phyloP scores from a whole-genome alignment of 2,888 invertebrate species.

The Andrena dorsata region DNA sequence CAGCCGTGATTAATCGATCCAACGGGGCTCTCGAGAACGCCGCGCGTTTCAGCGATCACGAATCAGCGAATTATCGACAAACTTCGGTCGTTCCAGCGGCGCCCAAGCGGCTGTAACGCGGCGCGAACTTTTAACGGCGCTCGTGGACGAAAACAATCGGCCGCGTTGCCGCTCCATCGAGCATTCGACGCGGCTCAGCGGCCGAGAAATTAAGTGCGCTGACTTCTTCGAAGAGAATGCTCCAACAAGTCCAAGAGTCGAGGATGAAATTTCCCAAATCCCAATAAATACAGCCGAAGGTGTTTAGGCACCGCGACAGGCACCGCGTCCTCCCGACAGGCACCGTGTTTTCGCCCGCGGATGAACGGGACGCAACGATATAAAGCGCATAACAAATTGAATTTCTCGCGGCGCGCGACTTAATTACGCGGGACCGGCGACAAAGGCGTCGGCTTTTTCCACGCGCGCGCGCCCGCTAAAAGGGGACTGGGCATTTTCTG shows the following conservation, averaged over 20 bases:
- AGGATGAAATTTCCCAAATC: not conserved
- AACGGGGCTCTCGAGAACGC: not conserved
- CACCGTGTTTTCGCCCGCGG: not conserved
- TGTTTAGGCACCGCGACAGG: not conserved
- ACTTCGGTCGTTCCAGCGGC: slow-evolving; percentile 4
- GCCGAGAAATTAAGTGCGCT: not conserved
- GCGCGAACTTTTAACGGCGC: not conserved
- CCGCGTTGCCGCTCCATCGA: not conserved
- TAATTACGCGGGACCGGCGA: slow-evolving; percentile 23
- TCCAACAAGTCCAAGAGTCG: not conserved
- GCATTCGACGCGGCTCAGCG: not conserved
- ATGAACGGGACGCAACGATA: not conserved
- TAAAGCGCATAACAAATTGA: not conserved
- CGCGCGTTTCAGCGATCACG: not conserved
- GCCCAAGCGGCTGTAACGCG: slow-evolving; percentile 5
- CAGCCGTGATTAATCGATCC: slow-evolving; percentile 14
- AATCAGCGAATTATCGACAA: slow-evolving; percentile 3
- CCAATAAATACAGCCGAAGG: not conserved
- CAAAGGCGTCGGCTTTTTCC: slow-evolving; percentile 26
- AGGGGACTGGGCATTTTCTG: slow-evolving; percentile 3
- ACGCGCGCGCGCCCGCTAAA: slow-evolving; percentile 9
- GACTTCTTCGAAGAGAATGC: not conserved
- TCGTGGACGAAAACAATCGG: slow-evolving; percentile 7
- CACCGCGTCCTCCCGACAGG: not conserved
- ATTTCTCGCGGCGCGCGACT: not conserved